Conservation (phyloP, 1,140 invertebrate species). For the Diachasma alloeum region DNA sequence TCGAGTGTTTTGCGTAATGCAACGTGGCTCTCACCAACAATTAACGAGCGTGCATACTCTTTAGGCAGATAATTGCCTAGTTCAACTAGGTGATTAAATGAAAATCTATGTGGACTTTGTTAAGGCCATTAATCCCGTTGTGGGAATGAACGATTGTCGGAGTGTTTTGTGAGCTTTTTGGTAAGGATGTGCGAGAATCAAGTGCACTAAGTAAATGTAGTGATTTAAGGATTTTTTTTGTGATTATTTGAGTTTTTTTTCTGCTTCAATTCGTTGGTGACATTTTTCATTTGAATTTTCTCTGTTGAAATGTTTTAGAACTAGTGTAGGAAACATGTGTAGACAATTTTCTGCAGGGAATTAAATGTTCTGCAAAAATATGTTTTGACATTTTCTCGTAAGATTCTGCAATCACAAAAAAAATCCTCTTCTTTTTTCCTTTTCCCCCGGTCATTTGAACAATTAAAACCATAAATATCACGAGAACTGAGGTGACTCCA, state of each 20-base stretch:
- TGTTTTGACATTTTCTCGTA: too few species aligned
- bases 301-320: too few species aligned
- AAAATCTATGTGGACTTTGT: background rate
- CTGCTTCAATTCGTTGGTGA: too few species aligned
- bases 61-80: background rate
- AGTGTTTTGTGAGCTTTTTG: background rate
- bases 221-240: background rate
- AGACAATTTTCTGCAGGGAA: too few species aligned
- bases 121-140: background rate
- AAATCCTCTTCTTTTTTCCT: too few species aligned
- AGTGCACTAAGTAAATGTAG: background rate
- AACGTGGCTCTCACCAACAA: too few species aligned
- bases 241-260: background rate
- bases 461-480: background rate
- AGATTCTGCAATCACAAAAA: too few species aligned
- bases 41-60: too few species aligned
- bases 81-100: background rate
- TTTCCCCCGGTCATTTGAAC: background rate
- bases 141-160: slow-evolving; percentile 5
- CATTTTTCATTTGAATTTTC: too few species aligned
- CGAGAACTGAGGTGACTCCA: background rate
- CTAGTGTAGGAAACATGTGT: too few species aligned
- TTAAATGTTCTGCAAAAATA: too few species aligned
- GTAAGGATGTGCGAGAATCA: background rate
- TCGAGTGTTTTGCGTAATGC: too few species aligned